phyloP scores from a whole-genome alignment of 2,888 invertebrate species.

The Torymus auratus region DNA sequence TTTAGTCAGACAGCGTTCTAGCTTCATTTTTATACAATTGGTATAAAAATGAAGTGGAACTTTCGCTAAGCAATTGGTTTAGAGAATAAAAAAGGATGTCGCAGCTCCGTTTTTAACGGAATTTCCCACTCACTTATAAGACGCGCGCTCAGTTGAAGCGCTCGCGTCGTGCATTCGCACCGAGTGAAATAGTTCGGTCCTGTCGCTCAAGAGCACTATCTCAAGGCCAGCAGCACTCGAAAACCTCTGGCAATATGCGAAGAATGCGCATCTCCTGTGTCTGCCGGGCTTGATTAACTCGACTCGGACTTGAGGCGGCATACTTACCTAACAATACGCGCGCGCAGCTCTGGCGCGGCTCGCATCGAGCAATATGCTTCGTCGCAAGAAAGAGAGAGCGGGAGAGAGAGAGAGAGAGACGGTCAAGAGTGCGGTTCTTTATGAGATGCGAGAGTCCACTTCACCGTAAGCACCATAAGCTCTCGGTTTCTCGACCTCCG shows the following conservation, averaged over 20 bases:
- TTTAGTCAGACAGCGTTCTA: no score
- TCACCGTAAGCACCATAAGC: conserved; percentile 7
- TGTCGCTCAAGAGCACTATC: no score
- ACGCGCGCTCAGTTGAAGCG: no score
- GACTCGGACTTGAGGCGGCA: neutral
- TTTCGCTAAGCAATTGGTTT: no score
- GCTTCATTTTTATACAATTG: no score
- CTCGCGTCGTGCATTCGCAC: no score
- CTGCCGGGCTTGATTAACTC: conserved; percentile 10
- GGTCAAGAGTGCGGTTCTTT: conserved; percentile 2
- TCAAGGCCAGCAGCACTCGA: neutral
- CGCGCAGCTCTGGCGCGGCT: neutral
- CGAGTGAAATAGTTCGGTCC: no score
- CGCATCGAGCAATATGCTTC: neutral
- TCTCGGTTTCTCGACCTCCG: neutral
- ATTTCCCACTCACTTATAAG: no score
- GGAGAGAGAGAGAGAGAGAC: no score
- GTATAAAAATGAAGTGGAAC: no score
- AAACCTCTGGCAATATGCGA: conserved; percentile 17
- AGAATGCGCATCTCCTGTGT: neutral
- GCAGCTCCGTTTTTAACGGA: no score
- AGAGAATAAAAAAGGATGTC: no score
- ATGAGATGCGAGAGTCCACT: conserved; percentile 10
- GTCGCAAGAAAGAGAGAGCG: neutral
- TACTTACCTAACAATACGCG: conserved; percentile 25